phyloP scores from a whole-genome alignment of 2,888 invertebrate species.

The Nymphalis urticae region DNA sequence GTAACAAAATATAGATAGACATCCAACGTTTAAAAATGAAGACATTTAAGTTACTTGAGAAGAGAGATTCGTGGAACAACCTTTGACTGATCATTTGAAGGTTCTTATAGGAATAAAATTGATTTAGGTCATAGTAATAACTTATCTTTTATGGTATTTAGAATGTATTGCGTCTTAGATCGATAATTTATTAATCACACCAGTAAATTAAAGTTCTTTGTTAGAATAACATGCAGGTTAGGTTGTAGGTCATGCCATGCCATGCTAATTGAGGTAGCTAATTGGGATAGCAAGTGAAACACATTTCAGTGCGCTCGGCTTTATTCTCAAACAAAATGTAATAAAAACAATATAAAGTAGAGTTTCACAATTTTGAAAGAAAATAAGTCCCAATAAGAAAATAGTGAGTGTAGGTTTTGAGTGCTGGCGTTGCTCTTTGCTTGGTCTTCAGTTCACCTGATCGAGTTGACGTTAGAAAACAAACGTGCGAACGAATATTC shows the following conservation, averaged over 20 bases:
- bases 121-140: constrained; percentile 10
- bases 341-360: constrained; percentile 59
- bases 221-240: constrained; percentile 65
- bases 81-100: constrained; percentile 3
- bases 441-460: constrained; percentile 37
- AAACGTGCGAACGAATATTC: constrained; percentile 53
- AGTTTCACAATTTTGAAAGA: constrained; percentile 65
- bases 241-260: constrained; percentile 72
- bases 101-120: constrained; percentile 2
- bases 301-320: constrained; percentile 78
- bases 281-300: constrained; percentile 77
- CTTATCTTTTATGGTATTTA: not conserved
- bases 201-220: constrained; percentile 19
- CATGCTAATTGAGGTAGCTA: constrained; percentile 64
- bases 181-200: not conserved
- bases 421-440: constrained; percentile 56
- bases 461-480: constrained; percentile 43
- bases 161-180: not conserved
- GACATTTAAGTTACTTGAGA: constrained; percentile 19
- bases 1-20: constrained; percentile 39
- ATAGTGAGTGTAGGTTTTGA: constrained; percentile 63
- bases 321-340: constrained; percentile 71
- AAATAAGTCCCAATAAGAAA: constrained; percentile 57
- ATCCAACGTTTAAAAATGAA: constrained; percentile 20
- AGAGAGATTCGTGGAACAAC: not conserved